Base-by-base conservation (phyloP, 2,888 invertebrate genomes). In the Maniola hyperantus region DNA sequence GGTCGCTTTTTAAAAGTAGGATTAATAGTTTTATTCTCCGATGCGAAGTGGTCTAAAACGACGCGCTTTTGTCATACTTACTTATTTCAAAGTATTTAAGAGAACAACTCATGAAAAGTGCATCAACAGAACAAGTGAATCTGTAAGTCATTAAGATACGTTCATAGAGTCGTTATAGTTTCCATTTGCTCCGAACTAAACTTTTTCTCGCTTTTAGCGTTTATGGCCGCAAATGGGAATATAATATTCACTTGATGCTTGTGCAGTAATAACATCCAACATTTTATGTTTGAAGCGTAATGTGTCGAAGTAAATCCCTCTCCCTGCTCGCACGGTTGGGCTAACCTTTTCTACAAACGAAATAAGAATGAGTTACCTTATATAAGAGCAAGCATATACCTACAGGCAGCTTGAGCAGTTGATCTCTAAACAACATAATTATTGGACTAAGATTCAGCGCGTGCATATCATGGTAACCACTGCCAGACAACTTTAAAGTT, bases 131-230 rank as follows among this genome's bases (percentile, higher is more conserved):
- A 66, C 61, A 64, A 66, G 58, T 58, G 69, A 71, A 61, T 46
- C 64, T 57, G 66, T 67, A 66, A 66, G 66, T 69, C 71, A 73
- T 71, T 69, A 72, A 50, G 68, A 66, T 65, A 61, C 67, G 36
- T 65, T 65, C 64, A 68, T 68, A 62, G 60, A 67, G 65, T 70
- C 70, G 67, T 72, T 72, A n/a, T n/a, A 72, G 58, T 66, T 66
- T 68, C 66, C 66, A 68, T 70, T 70, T 65, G 62, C 53, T 60
- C 63, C 58, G 66, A 72, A 72, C 68, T 69, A 65, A 62, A 65
- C 57, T 72, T 70, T 68, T 68, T 67, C 67, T 50, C 61, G 48
- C 63, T 60, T 54, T 67, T 65, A 60, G 63, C 60, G 66, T 69
- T 71, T 65, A 64, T 51, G 51, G 53, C 42, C 64, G 39, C 26